Percentiles rank a stretch among this genome's conserved stretches.
These are phyloP conservation scores for Leptarthrus brevirostris DNA, from an alignment of 2,888 invertebrate species.

Conservation along the genomic window DNA sequence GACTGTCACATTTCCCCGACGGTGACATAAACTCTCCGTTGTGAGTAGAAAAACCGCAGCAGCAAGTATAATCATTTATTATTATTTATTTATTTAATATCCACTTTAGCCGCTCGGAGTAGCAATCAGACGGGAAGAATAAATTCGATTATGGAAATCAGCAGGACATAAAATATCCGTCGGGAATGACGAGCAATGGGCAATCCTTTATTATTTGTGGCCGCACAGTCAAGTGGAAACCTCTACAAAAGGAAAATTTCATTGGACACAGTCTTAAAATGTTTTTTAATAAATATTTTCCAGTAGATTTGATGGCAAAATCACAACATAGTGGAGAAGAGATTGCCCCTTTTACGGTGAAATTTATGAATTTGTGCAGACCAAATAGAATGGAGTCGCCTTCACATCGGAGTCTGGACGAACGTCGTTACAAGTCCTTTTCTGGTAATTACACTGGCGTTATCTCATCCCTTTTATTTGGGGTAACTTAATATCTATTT, in stretches of 20 bases:
- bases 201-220: slow-evolving; percentile 1
- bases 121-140: slow-evolving; percentile 31
- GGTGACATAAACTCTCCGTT: background rate
- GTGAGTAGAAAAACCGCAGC: background rate
- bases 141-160: slow-evolving; percentile 55
- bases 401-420: background rate
- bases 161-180: slow-evolving; percentile 54
- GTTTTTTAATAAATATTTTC: slow-evolving; percentile 42
- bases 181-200: background rate
- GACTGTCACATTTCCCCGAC: no score
- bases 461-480: slow-evolving; percentile 5
- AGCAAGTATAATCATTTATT: slow-evolving; percentile 18
- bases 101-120: background rate
- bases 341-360: background rate
- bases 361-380: background rate
- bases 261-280: slow-evolving; percentile 5
- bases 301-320: slow-evolving; percentile 28
- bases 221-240: slow-evolving; percentile 37
- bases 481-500: slow-evolving; percentile 42
- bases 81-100: slow-evolving; percentile 44
- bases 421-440: background rate
- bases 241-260: slow-evolving; percentile 9
- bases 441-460: slow-evolving; percentile 20
- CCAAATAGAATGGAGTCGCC: background rate
- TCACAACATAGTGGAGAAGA: background rate